phyloP scores from a whole-genome alignment of 2,888 invertebrate genomes.

The Neria commutata region DNA sequence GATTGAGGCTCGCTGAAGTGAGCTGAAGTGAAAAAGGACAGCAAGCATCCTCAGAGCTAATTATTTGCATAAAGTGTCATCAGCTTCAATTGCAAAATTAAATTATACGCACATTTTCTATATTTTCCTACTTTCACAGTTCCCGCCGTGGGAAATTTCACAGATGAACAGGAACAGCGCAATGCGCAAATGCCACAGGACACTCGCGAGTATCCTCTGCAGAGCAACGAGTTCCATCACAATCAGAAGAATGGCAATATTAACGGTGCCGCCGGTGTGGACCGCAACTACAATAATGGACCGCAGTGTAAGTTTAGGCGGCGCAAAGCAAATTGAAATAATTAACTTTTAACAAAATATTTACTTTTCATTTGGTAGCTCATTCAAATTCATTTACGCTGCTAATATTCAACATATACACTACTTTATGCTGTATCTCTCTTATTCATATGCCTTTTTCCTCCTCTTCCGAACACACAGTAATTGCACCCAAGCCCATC shows the following conservation, averaged over 20 bases:
- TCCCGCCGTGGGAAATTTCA: conserved; percentile 68
- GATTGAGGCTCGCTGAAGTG: background rate
- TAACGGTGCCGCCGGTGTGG: conserved; percentile 32
- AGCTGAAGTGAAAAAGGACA: background rate
- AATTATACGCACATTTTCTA: conserved; percentile 21
- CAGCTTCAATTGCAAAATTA: no score
- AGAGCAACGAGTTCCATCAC: conserved; percentile 69
- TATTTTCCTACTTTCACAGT: conserved; percentile 56
- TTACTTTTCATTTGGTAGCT: conserved; percentile 45
- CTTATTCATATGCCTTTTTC: conserved; percentile 22
- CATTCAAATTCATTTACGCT: background rate
- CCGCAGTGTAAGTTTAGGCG: conserved; percentile 48
- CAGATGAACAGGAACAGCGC: conserved; percentile 65
- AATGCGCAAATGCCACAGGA: conserved; percentile 59
- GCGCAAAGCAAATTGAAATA: conserved; percentile 28
- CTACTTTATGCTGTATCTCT: conserved; percentile 2
- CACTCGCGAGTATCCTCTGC: conserved; percentile 69
- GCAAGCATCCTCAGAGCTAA: background rate
- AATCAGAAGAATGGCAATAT: conserved; percentile 59
- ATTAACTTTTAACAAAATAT: conserved; percentile 49
- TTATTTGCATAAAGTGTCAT: background rate
- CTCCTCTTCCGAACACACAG: conserved; percentile 37
- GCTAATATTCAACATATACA: background rate
- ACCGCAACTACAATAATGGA: conserved; percentile 50
- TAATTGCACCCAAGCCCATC: conserved; percentile 65